A percentile compares a stretch with the other conserved stretches of the same genome.
Evolutionary conservation across 2,113 vertebrate genomes (phyloP).

Genomic region (Donacobius atricapilla): DNA sequence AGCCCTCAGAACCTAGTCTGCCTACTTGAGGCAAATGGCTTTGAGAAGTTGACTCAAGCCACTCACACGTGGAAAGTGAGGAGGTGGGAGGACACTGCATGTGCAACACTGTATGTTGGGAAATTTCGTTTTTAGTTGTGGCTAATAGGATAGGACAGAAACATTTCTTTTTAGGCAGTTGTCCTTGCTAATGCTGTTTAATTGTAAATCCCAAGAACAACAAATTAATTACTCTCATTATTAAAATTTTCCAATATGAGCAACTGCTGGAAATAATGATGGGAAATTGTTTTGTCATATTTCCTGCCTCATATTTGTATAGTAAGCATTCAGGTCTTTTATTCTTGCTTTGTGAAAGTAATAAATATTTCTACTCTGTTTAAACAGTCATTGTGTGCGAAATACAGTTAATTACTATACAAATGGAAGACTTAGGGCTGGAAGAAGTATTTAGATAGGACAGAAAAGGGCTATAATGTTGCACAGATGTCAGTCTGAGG

Average conservation of each 20-base stretch:
- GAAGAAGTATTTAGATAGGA: neutral
- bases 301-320: neutral
- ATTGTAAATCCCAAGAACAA: neutral
- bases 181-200: neutral
- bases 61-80: neutral
- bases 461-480: neutral
- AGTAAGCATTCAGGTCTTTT: neutral
- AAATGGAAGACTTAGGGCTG: neutral
- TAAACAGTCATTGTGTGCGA: neutral
- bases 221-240: neutral
- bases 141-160: slow-evolving; percentile 17
- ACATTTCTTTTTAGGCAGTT: neutral
- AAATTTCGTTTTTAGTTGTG: neutral
- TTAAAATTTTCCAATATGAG: slow-evolving; percentile 8
- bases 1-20: neutral
- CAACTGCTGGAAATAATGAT: slow-evolving; percentile 26
- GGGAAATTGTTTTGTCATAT: slow-evolving; percentile 1
- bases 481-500: neutral
- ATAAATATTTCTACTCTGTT: neutral
- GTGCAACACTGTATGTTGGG: neutral
- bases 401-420: neutral
- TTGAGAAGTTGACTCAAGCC: neutral
- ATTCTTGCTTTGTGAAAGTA: neutral
- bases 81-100: neutral
- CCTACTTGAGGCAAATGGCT: neutral